Evolutionary conservation across 2,797 vertebrate genomes (phyloP), one percentile per base, ranked within the genome.

Genomic region (Myioborus miniatus): DNA sequence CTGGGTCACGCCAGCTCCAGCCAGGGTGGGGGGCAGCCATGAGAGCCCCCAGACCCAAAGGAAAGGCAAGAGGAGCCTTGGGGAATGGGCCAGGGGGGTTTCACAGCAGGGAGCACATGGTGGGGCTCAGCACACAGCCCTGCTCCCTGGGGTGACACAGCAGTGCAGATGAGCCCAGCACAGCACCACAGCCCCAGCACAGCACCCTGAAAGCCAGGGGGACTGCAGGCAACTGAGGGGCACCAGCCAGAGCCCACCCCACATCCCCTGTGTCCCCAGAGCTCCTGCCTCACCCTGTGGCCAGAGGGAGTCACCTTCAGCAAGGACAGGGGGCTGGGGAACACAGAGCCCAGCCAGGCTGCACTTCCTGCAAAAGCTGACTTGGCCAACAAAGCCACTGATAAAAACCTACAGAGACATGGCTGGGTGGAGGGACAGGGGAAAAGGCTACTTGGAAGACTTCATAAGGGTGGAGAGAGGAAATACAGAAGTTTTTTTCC

Each of bases 161-260:
- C 2, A 3, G 32, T 0, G 2, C 24, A 19, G 15, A n/a, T 2
- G 32, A 19, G 47, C 37, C 27, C 4, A 63, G 23, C 36, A 74
- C 16, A 44, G 37, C 80, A 47, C 11, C 44, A 19, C 1, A 27
- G 39, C 26, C 87, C 74, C 10, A 26, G 2, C 7, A 4, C 58
- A 13, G 7, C 30, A 62, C 2, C 26, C 49, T 10, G 1, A 43
- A 8, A 0, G 12, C 44, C 59, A 36, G 11, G 2, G 1, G 0
- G 29, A 15, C 9, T 23, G 27, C 6, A 0, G 15, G 44, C 53
- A 44, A 55, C 32, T 0, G 0, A 69, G 20, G 21, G 9, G 15
- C 8, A 1, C 15, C 12, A 11, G 39, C 11, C 32, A 41, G 16
- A 74, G 36, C 49, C 24, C 2, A 1, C 24, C 24, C 47, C 11